Evolutionary conservation across 2,113 vertebrate species (phyloP).

Genomic region (Bufo bufo): DNA sequence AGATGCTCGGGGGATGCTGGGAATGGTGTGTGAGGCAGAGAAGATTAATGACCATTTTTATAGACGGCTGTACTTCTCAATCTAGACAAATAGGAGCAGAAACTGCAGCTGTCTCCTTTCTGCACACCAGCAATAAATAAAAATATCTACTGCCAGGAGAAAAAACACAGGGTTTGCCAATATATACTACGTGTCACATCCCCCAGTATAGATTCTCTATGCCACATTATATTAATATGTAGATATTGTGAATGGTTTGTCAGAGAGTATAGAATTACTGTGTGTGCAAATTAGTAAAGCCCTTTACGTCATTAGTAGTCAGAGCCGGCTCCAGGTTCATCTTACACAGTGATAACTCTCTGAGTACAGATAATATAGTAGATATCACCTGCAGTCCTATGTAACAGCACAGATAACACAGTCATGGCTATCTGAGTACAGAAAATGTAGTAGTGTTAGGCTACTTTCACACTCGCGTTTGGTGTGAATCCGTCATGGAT

Average conservation of each 20-base stretch:
- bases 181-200: not conserved
- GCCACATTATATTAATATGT: not conserved
- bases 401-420: too few relatives aligned
- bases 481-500: too few relatives aligned
- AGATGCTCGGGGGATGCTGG: not conserved
- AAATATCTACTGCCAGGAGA: slow-evolving; percentile 30
- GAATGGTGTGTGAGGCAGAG: not conserved
- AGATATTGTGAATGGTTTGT: not conserved
- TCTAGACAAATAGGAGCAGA: slow-evolving; percentile 47
- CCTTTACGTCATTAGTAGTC: not conserved
- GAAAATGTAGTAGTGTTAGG: too few relatives aligned
- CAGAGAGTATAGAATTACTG: not conserved
- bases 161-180: not conserved
- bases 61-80: slow-evolving; percentile 51
- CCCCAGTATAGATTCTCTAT: not conserved
- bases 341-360: too few relatives aligned
- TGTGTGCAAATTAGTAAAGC: not conserved
- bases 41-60: slow-evolving; percentile 56
- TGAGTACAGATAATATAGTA: too few relatives aligned
- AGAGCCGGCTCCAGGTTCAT: too few relatives aligned
- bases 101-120: slow-evolving; percentile 44
- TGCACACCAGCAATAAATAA: slow-evolving; percentile 48
- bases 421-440: too few relatives aligned
- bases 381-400: too few relatives aligned
- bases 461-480: too few relatives aligned